Conservation (phyloP, 2,888 invertebrate species). For the Drosophila kambysellisi region DNA sequence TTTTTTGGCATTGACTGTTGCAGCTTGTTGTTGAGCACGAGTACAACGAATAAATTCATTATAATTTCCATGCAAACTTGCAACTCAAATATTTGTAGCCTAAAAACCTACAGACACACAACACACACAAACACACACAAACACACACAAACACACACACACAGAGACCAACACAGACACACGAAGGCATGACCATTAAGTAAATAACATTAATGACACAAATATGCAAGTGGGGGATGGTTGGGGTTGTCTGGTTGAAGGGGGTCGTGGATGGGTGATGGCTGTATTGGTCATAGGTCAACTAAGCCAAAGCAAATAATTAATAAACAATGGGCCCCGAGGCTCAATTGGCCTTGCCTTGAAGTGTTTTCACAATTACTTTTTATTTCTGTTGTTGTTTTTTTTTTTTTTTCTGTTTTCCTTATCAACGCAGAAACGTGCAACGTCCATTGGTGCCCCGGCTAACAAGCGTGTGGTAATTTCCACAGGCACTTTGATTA, state of each 20-base stretch:
- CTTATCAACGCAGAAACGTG: constrained; percentile 24
- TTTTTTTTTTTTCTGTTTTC: constrained; percentile 14
- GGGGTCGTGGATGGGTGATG: constrained; percentile 1
- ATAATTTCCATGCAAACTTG: constrained; percentile 42
- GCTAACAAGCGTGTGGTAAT: constrained; percentile 27
- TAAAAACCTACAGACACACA: constrained; percentile 2
- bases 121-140: neutral
- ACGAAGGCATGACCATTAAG: constrained; percentile 20
- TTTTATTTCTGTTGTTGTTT: constrained; percentile 15
- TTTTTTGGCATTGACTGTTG: constrained; percentile 19
- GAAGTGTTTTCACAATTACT: constrained; percentile 45
- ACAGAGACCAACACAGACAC: neutral
- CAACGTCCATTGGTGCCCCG: neutral
- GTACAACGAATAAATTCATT: constrained; percentile 13
- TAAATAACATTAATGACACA: constrained; percentile 29
- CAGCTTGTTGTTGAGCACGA: constrained; percentile 29
- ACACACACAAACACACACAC: constrained; percentile 6
- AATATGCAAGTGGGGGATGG: neutral
- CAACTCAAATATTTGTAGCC: constrained; percentile 45
- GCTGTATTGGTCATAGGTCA: constrained; percentile 18
- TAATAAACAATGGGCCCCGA: constrained; percentile 60
- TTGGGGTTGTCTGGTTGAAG: neutral
- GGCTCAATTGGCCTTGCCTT: constrained; percentile 63
- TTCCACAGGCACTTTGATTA: constrained; percentile 29
- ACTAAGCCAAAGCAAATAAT: constrained; percentile 68